phyloP scores from a whole-genome alignment of 2,113 vertebrate species.

The Leucopsar rothschildi region DNA sequence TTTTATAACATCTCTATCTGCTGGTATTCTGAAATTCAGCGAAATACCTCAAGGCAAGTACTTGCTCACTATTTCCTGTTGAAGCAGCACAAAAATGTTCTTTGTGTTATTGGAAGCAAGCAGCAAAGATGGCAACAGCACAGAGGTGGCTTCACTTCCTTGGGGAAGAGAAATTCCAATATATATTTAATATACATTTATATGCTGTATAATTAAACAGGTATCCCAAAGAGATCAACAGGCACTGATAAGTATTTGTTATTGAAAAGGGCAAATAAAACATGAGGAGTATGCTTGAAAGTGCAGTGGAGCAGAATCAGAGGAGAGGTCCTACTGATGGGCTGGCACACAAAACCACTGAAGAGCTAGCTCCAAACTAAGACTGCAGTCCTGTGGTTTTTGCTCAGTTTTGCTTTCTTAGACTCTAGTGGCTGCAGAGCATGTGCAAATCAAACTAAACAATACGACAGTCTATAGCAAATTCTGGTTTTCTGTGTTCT shows the following conservation, averaged over 20 bases:
- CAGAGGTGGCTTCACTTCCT: slow-evolving; percentile 1
- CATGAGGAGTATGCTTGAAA: not conserved
- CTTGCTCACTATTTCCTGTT: slow-evolving; percentile 56
- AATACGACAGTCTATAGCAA: not conserved
- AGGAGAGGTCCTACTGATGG: not conserved
- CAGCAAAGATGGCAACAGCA: slow-evolving; percentile 13
- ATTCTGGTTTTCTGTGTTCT: not conserved
- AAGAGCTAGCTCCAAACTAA: not conserved
- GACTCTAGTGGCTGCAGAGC: not conserved
- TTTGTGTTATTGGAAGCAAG: slow-evolving; percentile 31
- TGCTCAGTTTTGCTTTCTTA: not conserved
- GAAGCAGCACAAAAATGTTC: slow-evolving; percentile 45
- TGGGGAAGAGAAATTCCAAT: not conserved
- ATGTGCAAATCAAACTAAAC: not conserved
- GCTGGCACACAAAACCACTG: rapidly evolving
- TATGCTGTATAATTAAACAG: not conserved
- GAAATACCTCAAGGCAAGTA: slow-evolving; percentile 56
- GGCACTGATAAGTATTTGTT: not conserved
- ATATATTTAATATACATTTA: not conserved
- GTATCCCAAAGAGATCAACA: not conserved
- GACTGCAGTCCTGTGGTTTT: not conserved
- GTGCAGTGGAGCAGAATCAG: not conserved
- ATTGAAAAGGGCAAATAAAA: not conserved
- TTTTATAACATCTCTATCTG: slow-evolving; percentile 16
- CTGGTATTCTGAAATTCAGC: slow-evolving; percentile 36